Evolutionary conservation across 2,888 invertebrate genomes (phyloP).

Genomic region (Dicranocentrus wangi): DNA sequence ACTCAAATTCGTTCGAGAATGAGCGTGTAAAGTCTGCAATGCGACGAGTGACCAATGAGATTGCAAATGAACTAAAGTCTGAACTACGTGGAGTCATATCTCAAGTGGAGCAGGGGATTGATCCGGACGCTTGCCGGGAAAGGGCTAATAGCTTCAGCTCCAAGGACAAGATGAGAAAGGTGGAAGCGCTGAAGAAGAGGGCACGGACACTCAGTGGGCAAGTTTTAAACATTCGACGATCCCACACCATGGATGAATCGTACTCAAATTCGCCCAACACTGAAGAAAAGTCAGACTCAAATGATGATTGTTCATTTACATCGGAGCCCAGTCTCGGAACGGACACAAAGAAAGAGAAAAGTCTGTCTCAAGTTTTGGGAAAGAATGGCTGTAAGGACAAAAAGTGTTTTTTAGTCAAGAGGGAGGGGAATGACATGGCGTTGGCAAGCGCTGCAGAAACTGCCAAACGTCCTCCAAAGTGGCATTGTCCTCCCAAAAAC

Average conservation of each 20-base stretch:
- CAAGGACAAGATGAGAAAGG: slow-evolving; percentile 61
- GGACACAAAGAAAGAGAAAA: slow-evolving; percentile 21
- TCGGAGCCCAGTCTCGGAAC: slow-evolving; percentile 22
- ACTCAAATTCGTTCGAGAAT: slow-evolving; percentile 32
- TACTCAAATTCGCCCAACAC: background rate
- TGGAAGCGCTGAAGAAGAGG: slow-evolving; percentile 65
- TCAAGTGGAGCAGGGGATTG: slow-evolving; percentile 86
- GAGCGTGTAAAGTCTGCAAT: slow-evolving; percentile 64
- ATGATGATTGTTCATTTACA: slow-evolving; percentile 38
- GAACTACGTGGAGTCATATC: slow-evolving; percentile 87
- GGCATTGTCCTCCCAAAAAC: slow-evolving; percentile 86
- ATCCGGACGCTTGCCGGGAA: slow-evolving; percentile 77
- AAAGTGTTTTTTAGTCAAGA: slow-evolving; percentile 2
- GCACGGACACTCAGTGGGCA: slow-evolving; percentile 70
- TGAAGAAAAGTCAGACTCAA: slow-evolving; percentile 39
- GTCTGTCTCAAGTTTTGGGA: slow-evolving; percentile 1
- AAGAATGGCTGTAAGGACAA: slow-evolving; percentile 26
- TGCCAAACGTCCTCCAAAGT: slow-evolving; percentile 74
- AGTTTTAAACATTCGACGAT: slow-evolving; percentile 30
- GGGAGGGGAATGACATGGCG: slow-evolving; percentile 24
- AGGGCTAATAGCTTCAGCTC: slow-evolving; percentile 70
- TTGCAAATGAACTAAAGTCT: slow-evolving; percentile 87
- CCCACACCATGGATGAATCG: slow-evolving; percentile 1
- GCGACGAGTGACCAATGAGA: slow-evolving; percentile 81
- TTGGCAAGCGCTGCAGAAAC: background rate